Percentiles rank a stretch among this genome's conserved stretches.
These are phyloP conservation scores for Pantherophis vulpinus DNA, from an alignment of 2,797 vertebrate species.

Conservation along the genomic window DNA sequence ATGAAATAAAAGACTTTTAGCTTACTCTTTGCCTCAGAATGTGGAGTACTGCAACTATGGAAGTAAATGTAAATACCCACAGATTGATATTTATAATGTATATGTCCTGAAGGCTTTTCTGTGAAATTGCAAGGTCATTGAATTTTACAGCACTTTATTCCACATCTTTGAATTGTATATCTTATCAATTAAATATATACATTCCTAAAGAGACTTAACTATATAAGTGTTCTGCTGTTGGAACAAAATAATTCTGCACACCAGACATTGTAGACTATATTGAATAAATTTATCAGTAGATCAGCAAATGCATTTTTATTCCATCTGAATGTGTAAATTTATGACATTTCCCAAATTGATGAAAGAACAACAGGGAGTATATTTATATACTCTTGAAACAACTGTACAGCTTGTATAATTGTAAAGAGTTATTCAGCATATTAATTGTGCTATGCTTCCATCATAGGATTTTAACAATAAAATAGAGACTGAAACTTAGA, in stretches of 20 bases:
- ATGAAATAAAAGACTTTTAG: constrained; percentile 48
- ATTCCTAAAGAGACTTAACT: constrained; percentile 62
- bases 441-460: not conserved
- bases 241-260: constrained; percentile 59
- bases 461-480: not conserved
- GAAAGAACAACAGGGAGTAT: constrained; percentile 36
- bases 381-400: constrained; percentile 32
- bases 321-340: constrained; percentile 41
- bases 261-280: constrained; percentile 61
- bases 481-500: not conserved
- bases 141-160: constrained; percentile 48
- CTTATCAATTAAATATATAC: constrained; percentile 52
- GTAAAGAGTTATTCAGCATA: not conserved
- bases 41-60: constrained; percentile 55
- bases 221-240: constrained; percentile 59
- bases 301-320: constrained; percentile 34
- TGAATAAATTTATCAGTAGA: constrained; percentile 56
- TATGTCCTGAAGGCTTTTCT: constrained; percentile 47
- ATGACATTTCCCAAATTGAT: constrained; percentile 51
- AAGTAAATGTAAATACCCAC: constrained; percentile 47
- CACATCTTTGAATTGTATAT: constrained; percentile 50
- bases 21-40: constrained; percentile 40
- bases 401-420: not conserved
- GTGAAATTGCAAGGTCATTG: constrained; percentile 45
- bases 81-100: constrained; percentile 42